phyloP scores from a whole-genome alignment of 1,140 invertebrate genomes.

The Drosophila bocki region DNA sequence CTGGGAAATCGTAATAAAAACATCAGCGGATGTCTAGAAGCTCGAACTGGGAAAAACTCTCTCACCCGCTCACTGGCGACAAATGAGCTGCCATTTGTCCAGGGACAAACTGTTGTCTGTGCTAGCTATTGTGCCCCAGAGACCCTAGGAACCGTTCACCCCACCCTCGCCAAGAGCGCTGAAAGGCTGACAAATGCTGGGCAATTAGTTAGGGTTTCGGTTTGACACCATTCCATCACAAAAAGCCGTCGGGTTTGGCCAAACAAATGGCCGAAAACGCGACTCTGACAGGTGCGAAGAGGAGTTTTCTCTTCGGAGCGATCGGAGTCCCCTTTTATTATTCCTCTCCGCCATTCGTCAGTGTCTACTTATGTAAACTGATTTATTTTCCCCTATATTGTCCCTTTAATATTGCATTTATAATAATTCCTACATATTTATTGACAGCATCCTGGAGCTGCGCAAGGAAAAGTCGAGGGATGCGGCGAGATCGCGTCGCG shows the following conservation, averaged over 20 bases:
- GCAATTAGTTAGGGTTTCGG: conserved; percentile 64
- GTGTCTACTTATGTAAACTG: conserved; percentile 76
- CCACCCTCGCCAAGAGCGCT: conserved; percentile 32
- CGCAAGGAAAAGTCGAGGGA: conserved; percentile 98
- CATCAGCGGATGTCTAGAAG: conserved; percentile 28
- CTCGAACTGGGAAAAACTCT: conserved; percentile 46
- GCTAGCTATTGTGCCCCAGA: conserved; percentile 48
- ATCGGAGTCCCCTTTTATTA: conserved; percentile 12
- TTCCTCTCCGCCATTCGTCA: conserved; percentile 50
- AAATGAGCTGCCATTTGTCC: conserved; percentile 67
- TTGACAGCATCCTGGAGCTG: conserved; percentile 96
- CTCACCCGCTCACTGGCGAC: conserved; percentile 21
- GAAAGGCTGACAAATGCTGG: conserved; percentile 72
- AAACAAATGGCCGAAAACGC: conserved; percentile 67
- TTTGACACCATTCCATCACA: conserved; percentile 79
- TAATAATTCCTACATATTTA: background rate
- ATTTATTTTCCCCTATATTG: conserved; percentile 31
- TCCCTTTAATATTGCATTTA: conserved; percentile 17
- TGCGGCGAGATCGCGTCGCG: conserved; percentile 96
- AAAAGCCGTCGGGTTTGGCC: conserved; percentile 37
- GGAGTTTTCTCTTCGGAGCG: conserved; percentile 1
- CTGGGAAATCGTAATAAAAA: conserved; percentile 55
- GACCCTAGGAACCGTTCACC: conserved; percentile 3
- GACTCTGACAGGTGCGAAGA: conserved; percentile 59
- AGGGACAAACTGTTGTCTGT: conserved; percentile 46